Percentiles rank a stretch among this genome's conserved stretches.
Conservation (phyloP, 1,140 invertebrate species). For the Drosophila simulans region DNA sequence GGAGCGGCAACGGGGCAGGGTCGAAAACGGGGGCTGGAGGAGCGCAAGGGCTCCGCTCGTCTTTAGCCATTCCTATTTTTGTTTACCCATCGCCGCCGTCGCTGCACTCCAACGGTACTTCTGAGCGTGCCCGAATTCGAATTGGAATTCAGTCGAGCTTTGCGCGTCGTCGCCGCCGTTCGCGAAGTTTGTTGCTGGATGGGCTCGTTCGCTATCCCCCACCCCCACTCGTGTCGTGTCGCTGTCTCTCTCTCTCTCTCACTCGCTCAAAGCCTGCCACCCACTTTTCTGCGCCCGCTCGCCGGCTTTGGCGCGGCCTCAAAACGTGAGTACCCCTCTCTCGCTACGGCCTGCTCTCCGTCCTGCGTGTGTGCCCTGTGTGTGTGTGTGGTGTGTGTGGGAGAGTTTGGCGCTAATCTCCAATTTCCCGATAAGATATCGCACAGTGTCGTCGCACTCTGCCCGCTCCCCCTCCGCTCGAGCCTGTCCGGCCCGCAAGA, state of each 20-base stretch:
- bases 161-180: slow-evolving; percentile 75
- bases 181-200: slow-evolving; percentile 67
- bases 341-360: neutral
- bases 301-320: slow-evolving; percentile 61
- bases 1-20: neutral
- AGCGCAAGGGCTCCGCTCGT: slow-evolving; percentile 21
- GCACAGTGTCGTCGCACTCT: neutral
- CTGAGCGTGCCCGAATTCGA: slow-evolving; percentile 74
- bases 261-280: slow-evolving; percentile 18
- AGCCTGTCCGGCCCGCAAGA: neutral
- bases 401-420: slow-evolving; percentile 62
- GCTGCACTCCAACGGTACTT: slow-evolving; percentile 76
- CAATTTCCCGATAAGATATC: slow-evolving; percentile 71
- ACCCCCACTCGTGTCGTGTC: slow-evolving; percentile 5
- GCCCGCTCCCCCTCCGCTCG: neutral
- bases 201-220: slow-evolving; percentile 26
- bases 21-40: slow-evolving; percentile 16
- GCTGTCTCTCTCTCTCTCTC: neutral
- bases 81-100: slow-evolving; percentile 56
- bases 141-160: slow-evolving; percentile 81
- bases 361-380: neutral
- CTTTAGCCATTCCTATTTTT: slow-evolving; percentile 70
- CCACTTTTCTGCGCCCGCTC: slow-evolving; percentile 44
- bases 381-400: slow-evolving; percentile 12
- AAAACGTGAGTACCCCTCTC: slow-evolving; percentile 50